Base-by-base conservation (phyloP, 2,113 vertebrate genomes). In the Hemichromis elongatus region DNA sequence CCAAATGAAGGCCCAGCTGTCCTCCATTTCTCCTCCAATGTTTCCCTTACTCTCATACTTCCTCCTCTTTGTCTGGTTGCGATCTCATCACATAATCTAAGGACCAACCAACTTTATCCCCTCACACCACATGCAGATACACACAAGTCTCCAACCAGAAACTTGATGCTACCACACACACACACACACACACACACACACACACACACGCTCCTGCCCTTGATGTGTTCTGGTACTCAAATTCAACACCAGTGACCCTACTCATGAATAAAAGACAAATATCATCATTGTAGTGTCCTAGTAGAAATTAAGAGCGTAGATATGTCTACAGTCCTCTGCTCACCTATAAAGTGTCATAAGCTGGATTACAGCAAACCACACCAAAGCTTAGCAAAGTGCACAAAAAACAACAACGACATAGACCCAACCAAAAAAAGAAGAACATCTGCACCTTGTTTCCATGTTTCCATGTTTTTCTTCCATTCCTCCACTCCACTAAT, bases 1-100 rank as follows among this genome's bases (percentile, higher is more conserved):
- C 86, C 45, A 89, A 47, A 94, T 93, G 33, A 95, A 94, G 90
- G 90, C 89, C 94, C 92, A 94, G 92, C 84, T 91, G 87, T 94
- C 91, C 56, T 94, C 92, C 93, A 95, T 95, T 86, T 86, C 47
- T 59, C 61, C 63, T 79, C 77, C 61, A 81, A 33, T 54, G 77
- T 59, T 21, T 87, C 79, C 21, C 73, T 13, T 13, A 40, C 81
- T 82, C 55, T 92, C 93, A 93, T 95, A 66, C 91, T 94, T 81
- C 42, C 45, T 77, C 6, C 33, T 56, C 82, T 79, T 33, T 77
- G 45, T 53, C 21, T 70, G 75, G 16, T 35, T 59, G 24, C 53
- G 79, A 89, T 79, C 84, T 84, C 88, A 54, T 57, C 83, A 80
- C 85, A 82, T 42, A 77, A 86, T 37, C 85, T 79, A 37, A 57